Conservation (phyloP, 2,888 invertebrate genomes). For the Apodemia hepburni region DNA sequence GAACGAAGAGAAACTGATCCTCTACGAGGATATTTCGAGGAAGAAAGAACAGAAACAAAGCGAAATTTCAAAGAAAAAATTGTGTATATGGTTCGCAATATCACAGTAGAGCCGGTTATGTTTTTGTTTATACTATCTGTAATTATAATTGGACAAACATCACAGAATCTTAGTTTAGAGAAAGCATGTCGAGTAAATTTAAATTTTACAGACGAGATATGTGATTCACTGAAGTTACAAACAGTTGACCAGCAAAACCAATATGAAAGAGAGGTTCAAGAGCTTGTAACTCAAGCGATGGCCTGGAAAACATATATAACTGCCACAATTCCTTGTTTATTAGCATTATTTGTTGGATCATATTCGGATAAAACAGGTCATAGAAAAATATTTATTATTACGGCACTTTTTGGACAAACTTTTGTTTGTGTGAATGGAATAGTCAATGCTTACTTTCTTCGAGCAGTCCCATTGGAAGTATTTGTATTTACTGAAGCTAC, state of each 20-base stretch:
- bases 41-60: constrained; percentile 45
- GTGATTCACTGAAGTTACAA: constrained; percentile 84
- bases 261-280: constrained; percentile 84
- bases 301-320: constrained; percentile 79
- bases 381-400: constrained; percentile 79
- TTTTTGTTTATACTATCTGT: constrained; percentile 83
- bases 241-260: constrained; percentile 83
- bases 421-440: constrained; percentile 71
- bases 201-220: too few species aligned
- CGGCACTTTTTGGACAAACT: constrained; percentile 78
- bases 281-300: constrained; percentile 75
- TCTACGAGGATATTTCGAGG: too few species aligned
- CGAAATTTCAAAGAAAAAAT: constrained; percentile 69
- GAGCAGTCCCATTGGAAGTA: constrained; percentile 73
- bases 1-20: too few species aligned
- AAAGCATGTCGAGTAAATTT: too few species aligned
- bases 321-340: constrained; percentile 71
- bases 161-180: too few species aligned
- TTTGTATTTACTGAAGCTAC: constrained; percentile 76
- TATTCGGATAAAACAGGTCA: too few species aligned
- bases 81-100: constrained; percentile 71
- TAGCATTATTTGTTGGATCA: constrained; percentile 82
- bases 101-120: constrained; percentile 84
- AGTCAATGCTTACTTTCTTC: constrained; percentile 76
- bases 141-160: constrained; percentile 85